phyloP scores from a whole-genome alignment of 2,888 invertebrate species.

The Pollenia amentaria region DNA sequence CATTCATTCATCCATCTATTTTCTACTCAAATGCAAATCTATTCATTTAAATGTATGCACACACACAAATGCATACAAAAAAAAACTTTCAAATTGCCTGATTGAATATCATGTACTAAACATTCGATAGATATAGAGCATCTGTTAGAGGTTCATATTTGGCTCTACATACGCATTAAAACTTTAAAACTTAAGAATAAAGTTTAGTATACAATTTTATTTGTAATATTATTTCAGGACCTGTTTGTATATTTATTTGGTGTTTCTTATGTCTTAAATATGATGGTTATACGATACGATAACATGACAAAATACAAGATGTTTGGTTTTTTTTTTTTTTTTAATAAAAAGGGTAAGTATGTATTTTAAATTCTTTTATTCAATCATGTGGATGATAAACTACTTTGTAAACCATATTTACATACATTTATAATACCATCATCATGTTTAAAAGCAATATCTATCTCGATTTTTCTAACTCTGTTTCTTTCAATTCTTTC shows the following conservation, averaged over 20 bases:
- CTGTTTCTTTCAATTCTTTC: too few relatives aligned
- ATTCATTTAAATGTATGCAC: not conserved
- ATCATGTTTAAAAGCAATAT: slow-evolving; percentile 19
- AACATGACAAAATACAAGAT: not conserved
- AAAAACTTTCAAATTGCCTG: slow-evolving; percentile 17
- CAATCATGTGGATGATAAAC: slow-evolving; percentile 53
- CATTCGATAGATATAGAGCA: not conserved
- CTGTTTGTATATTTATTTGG: too few relatives aligned
- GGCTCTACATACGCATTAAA: too few relatives aligned
- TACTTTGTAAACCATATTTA: slow-evolving; percentile 58
- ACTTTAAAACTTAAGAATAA: too few relatives aligned
- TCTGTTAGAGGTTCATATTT: too few relatives aligned
- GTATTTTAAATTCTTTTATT: slow-evolving; percentile 29
- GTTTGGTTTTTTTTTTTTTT: too few relatives aligned
- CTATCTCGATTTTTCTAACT: not conserved
- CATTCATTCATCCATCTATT: slow-evolving; percentile 18
- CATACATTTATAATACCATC: slow-evolving; percentile 49
- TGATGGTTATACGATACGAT: not conserved
- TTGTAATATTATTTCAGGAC: too few relatives aligned
- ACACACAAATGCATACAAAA: not conserved
- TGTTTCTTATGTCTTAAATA: not conserved
- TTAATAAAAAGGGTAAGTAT: too few relatives aligned
- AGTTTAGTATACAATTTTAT: not conserved
- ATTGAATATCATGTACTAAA: slow-evolving; percentile 11
- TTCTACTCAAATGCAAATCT: not conserved